Evolutionary conservation across 2,888 invertebrate genomes (phyloP), one percentile per base, ranked within the genome.

Genomic region (Drosophila stalkeri): DNA sequence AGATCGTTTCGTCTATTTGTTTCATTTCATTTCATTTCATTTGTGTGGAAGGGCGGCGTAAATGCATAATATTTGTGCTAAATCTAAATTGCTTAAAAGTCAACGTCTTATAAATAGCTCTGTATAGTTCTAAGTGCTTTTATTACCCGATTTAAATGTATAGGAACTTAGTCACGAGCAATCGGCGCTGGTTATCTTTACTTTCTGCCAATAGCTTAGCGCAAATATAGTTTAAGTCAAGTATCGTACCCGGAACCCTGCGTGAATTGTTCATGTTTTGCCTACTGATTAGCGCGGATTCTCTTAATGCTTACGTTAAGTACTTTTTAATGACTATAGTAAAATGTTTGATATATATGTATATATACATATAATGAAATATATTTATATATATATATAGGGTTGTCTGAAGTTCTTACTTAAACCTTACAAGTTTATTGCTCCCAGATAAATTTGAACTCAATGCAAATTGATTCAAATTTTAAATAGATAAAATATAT

Each of bases 201-300:
- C 16, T 43, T 20, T 43, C 56, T 44, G 43, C 20, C 18, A 16
- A 3, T 20, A 33, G 12, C 20, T 23, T 12, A 23, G 18, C 33
- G 56, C 7, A 18, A 31, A 27, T 27, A 43, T 44, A 44, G 31
- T 44, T 43, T 56, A 33, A 44, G 33, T 16, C 20, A 43, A 33
- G 43, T 44, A 12, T n/a, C n/a, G 46, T 35, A 59, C 35, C 46
- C 57, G 57, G 44, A 59, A 46, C 46, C 35, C 23, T 23, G 23
- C 33, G 12, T 18, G 11, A 31, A 12, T 27, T n/a, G 46, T 33
- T 23, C 57, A 35, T 59, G 46, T 23, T 46, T 59, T 59, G 57
- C 35, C 12, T 59, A 59, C 57, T 46, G 35, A 59, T 59, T 46
- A 59, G 23, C 46, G 35, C 35, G 35, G 11, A 16, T 57, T 57